Base-by-base conservation (phyloP, 2,888 invertebrate genomes). In the Pristionchus japonicus region DNA sequence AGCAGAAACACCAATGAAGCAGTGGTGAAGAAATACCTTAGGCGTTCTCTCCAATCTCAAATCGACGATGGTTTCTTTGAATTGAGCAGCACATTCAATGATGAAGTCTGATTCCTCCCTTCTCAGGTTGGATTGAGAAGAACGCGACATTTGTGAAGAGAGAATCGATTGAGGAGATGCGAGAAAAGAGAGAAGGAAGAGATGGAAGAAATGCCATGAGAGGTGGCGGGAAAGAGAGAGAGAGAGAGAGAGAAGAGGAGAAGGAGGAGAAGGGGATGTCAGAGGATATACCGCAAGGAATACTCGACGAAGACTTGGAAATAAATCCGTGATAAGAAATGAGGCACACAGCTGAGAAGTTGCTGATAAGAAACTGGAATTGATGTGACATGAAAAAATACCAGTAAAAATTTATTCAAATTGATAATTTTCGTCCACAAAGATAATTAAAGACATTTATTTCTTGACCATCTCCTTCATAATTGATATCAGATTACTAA, bases 401-500 rank as follows among this genome's bases (percentile, higher is more conserved):
- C 0, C 7, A 31, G 27, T 1, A 9, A 31, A 31, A 1, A 27
- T 67, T 15, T 23, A 2, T 49, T 49, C n/a, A n/a, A n/a, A n/a
- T n/a, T n/a, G n/a, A n/a, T n/a, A n/a, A n/a, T n/a, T 49, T 49
- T 6, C 1, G 1, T 15, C 11, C 49, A 49, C 1, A 11, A 7
- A 11, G 49, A 49, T 49, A 49, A 49, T 49, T 15, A 52, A 3
- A 20, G 11, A 34, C 11, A 31, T 37, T 74, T 17, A 74, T 40
- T 74, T 40, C 20, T 74, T 74, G 43, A 74, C 74, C 40, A 74
- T 37, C 23, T 74, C 74, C n/a, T 43, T 74, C 74, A 67, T 67
- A 27, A 67, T 67, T 0, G 67, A 67, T 9, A 67, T 67, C 1
- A 67, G 67, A 34, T 20, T 67, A 31, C 2, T 34, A 34, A 67